Evolutionary conservation across 2,113 vertebrate genomes (phyloP).

Genomic region (Scortum barcoo): DNA sequence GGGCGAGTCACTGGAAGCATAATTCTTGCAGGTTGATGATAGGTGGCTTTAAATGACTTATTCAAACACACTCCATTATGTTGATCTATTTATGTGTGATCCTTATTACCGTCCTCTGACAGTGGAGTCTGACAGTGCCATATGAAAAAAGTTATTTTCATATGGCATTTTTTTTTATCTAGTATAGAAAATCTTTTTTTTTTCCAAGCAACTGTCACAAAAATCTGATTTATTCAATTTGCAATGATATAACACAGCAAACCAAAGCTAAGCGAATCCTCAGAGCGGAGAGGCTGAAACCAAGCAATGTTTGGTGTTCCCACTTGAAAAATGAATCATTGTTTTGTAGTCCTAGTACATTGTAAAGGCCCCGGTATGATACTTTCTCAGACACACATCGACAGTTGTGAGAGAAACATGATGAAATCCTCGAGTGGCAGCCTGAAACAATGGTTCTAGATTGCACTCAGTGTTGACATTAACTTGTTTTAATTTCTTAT

Average conservation of each 20-base stretch:
- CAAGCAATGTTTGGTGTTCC: neutral
- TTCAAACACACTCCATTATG: too few species aligned
- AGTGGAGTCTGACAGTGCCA: neutral
- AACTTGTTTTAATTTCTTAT: too few species aligned
- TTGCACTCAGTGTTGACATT: neutral
- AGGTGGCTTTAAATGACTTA: neutral
- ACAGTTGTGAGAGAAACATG: neutral
- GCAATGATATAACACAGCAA: neutral
- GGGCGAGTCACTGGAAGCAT: neutral
- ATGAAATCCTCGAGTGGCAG: neutral
- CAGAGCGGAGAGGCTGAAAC: neutral
- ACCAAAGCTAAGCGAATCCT: neutral
- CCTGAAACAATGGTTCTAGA: neutral
- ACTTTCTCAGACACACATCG: neutral
- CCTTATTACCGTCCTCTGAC: too few species aligned
- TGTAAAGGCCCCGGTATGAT: neutral
- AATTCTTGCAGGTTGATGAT: neutral
- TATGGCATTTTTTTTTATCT: neutral
- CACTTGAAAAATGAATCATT: neutral
- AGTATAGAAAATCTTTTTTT: neutral
- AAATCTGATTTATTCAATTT: neutral
- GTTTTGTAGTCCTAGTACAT: neutral
- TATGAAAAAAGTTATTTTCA: neutral
- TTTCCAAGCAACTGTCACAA: neutral
- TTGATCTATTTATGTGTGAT: neutral